Base-by-base conservation (phyloP, 1,140 invertebrate genomes). In the Scylla paramamosain region DNA sequence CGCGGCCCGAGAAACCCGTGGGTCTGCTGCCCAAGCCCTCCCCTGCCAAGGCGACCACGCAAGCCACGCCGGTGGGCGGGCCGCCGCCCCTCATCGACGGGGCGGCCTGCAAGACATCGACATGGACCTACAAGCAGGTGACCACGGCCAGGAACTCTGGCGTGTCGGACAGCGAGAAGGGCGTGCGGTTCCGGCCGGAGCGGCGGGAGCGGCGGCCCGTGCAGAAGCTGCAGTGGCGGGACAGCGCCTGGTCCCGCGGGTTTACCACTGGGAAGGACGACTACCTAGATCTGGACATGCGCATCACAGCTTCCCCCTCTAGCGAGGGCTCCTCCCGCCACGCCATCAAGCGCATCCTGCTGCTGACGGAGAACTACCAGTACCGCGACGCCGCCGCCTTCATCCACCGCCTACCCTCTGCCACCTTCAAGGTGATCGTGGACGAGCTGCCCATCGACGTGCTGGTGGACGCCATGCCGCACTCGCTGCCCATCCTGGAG, bases 401-500 rank as follows among this genome's bases (percentile, higher is more conserved):
- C 39, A 97, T 99, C 82, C 97, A 98, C 31, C 97, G 98, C 90
- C 97, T 99, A 10, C 98, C 98, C 25, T 97, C 98, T 59, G 98
- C 98, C 0, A 98, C 98, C 0, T 97, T 99, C 95, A 97, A 98
- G 93, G 97, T 97, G 8, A 98, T 98, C 25, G 94, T 97, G 25
- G 93, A 96, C 82, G 98, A 99, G 95, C 97, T 99, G 93, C 99
- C 99, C 0, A 97, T 99, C 29, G 99, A 99, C 96, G 97, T 99
- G 96, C 97, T 99, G 96, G 98, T 99, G 39, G 98, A 99, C 96
- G 98, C 98, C 4, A 97, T 99, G 97, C 99, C 99, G 2, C 98
- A 98, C 96, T 98, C 98, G 89, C 97, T 99, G 0, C 98, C 98
- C 95, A 97, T 99, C 77, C 97, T 99, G 86, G 99, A 99, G 97